These are phyloP conservation scores for Auanema sp. DNA, from an alignment of 2,888 invertebrate genomes.

Conservation along the genomic window DNA sequence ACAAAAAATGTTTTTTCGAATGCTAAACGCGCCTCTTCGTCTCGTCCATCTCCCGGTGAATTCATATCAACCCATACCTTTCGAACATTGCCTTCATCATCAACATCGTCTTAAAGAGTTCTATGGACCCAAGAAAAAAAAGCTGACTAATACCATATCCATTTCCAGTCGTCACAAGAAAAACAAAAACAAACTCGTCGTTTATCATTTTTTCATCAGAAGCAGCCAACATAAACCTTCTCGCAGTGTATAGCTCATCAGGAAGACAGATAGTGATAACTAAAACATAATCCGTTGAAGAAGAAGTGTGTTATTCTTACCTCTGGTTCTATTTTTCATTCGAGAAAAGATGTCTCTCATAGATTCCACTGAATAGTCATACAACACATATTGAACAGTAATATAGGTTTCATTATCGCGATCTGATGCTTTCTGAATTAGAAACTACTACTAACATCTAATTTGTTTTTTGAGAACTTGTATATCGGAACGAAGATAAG, in stretches of 20 bases:
- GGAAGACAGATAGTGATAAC: constrained; percentile 17
- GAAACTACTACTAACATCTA: not conserved
- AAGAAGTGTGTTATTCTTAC: not conserved
- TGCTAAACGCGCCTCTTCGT: constrained; percentile 42
- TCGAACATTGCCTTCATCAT: constrained; percentile 22
- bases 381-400: constrained; percentile 7
- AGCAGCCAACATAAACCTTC: constrained; percentile 34
- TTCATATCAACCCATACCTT: constrained; percentile 36
- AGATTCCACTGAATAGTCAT: constrained; percentile 6
- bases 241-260: constrained; percentile 20
- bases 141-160: constrained; percentile 23
- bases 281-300: not conserved
- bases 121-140: not conserved
- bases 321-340: constrained; percentile 13
- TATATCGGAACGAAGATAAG: constrained; percentile 14
- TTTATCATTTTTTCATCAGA: constrained; percentile 26
- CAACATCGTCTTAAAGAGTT: constrained; percentile 14
- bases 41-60: constrained; percentile 37
- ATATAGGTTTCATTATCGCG: constrained; percentile 13
- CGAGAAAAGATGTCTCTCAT: constrained; percentile 9
- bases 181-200: constrained; percentile 38
- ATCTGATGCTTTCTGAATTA: constrained; percentile 11
- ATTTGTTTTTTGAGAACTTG: constrained; percentile 9
- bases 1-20: constrained; percentile 42
- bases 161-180: constrained; percentile 29